A percentile compares a stretch with the other conserved stretches of the same genome.
Conservation (phyloP, 1,140 invertebrate species). For the Lysiphlebus fabarum region DNA sequence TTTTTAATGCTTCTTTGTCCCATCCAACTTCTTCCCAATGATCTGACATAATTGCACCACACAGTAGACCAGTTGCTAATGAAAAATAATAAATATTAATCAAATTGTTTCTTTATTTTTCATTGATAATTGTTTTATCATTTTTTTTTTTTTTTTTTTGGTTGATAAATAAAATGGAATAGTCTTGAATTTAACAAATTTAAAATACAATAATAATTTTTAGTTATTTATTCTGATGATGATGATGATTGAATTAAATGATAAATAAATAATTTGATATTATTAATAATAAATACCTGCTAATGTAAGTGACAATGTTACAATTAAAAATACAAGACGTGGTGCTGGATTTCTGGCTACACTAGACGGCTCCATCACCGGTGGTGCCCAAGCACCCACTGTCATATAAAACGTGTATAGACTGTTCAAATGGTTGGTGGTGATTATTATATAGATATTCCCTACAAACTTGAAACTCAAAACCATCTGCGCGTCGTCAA, state of each 20-base stretch:
- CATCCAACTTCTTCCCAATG: slow-evolving; percentile 81
- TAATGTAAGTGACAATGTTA: slow-evolving; percentile 41
- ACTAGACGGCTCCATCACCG: slow-evolving; percentile 44
- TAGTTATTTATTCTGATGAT: background rate
- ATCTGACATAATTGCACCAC: slow-evolving; percentile 78
- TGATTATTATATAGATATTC: too few species aligned
- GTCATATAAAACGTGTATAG: background rate
- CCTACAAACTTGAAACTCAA: too few species aligned
- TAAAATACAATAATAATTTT: too few species aligned
- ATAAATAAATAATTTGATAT: background rate
- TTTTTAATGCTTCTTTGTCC: slow-evolving; percentile 60
- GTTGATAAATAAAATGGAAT: too few species aligned
- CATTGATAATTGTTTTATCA: too few species aligned
- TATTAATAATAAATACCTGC: slow-evolving; percentile 36
- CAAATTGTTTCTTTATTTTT: slow-evolving; percentile 5
- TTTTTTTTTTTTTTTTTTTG: background rate
- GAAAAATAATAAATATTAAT: slow-evolving; percentile 20
- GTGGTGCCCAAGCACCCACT: slow-evolving; percentile 40
- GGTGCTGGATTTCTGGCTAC: slow-evolving; percentile 43
- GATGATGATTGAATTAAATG: background rate
- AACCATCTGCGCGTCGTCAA: too few species aligned
- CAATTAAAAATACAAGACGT: slow-evolving; percentile 43
- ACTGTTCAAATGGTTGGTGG: too few species aligned
- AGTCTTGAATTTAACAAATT: background rate
- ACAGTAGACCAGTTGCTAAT: slow-evolving; percentile 71